Evolutionary conservation across 2,888 invertebrate species (phyloP), one percentile per base, ranked within the genome.

Genomic region (Clunio marinus): DNA sequence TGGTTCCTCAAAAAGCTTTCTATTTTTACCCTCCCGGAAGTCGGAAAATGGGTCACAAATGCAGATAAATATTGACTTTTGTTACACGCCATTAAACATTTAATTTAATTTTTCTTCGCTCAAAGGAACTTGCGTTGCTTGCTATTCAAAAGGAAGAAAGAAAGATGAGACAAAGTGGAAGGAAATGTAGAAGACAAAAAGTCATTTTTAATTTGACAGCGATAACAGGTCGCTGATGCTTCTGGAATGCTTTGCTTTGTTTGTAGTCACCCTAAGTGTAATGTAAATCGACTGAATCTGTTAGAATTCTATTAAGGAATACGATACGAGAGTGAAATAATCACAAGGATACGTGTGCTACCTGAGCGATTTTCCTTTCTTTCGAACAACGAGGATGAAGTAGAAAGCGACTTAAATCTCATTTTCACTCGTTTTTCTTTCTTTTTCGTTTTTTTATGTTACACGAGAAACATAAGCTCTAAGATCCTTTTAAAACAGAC

Each of bases 141-240:
- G 51, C 17, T 17, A 17, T 15, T 17, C 8, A 41, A 22, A 24
- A 28, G 20, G 20, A 15, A 58, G 27, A 24, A 60, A 22, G 22
- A 22, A n/a, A 37, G 25, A 22, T n/a, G 17, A 37, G 5, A n/a
- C n/a, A n/a, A n/a, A n/a, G n/a, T n/a, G n/a, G n/a, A n/a, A n/a
- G n/a, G n/a, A n/a, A n/a, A n/a, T n/a, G n/a, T n/a, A n/a, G n/a
- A n/a, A n/a, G n/a, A n/a, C 37, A 22, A 62, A 62, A 37, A 62
- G 41, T 62, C 62, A 41, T 22, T 37, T 62, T 62, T 62, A 62
- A 62, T 62, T 62, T 62, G 62, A 62, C 62, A 62, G 62, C 25
- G 62, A 62, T 62, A 62, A 62, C 62, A 62, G 62, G 62, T 62
- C 59, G 59, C 59, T 59, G 15, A 24, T 55, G 13, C 20, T 15